Evolutionary conservation across 64 coral and sea anemone species (phyloP).

Genomic region (Trachythela sp.): DNA sequence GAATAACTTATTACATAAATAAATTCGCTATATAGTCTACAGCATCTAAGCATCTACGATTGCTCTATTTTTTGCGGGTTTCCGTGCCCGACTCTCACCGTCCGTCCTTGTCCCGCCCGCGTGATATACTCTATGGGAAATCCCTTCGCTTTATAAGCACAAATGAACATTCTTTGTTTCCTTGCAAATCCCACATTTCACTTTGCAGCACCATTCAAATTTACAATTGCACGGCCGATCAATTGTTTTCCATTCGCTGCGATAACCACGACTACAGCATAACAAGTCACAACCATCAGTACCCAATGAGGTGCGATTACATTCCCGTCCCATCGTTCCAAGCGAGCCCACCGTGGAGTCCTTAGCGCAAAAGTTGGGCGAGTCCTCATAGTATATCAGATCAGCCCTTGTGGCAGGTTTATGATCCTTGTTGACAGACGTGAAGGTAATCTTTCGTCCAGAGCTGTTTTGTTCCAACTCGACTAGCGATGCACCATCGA

Average conservation of each 20-base stretch:
- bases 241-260: slow-evolving; percentile 64
- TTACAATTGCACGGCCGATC: slow-evolving; percentile 74
- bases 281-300: slow-evolving; percentile 86
- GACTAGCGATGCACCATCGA: slow-evolving; percentile 90
- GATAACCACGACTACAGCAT: slow-evolving; percentile 74
- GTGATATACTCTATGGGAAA: not conserved
- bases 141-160: slow-evolving; percentile 42
- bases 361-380: slow-evolving; percentile 70
- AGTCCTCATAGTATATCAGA: slow-evolving; percentile 85
- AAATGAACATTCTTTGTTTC: slow-evolving; percentile 54
- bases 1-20: slow-evolving; percentile 2
- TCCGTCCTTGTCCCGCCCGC: not conserved
- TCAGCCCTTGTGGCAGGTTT: slow-evolving; percentile 59
- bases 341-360: slow-evolving; percentile 71
- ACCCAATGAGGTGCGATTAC: slow-evolving; percentile 87
- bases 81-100: not conserved
- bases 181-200: slow-evolving; percentile 78
- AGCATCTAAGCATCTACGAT: not conserved
- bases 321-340: slow-evolving; percentile 76
- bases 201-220: slow-evolving; percentile 94
- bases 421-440: slow-evolving; percentile 57
- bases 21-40: not conserved
- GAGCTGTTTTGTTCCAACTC: slow-evolving; percentile 79
- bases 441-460: slow-evolving; percentile 44
- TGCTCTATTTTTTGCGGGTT: not conserved